phyloP scores from a whole-genome alignment of 2,888 invertebrate genomes.

The Hydriomena furcata region DNA sequence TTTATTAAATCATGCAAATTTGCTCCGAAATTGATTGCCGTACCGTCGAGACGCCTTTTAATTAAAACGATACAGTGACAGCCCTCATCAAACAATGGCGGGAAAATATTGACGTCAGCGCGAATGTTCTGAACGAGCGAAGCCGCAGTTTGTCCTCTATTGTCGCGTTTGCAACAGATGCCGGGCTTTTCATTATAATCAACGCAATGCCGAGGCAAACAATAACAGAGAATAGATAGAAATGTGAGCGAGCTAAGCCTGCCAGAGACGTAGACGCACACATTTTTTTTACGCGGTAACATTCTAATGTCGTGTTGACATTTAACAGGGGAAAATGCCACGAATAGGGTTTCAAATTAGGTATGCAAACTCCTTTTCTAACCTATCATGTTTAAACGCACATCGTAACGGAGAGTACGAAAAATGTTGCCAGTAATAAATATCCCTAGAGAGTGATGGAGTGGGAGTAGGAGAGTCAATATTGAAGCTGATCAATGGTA shows the following conservation, averaged over 20 bases:
- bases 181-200: constrained; percentile 25
- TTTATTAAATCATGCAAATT: background rate
- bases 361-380: too few species aligned
- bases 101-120: constrained; percentile 59
- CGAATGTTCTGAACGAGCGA: constrained; percentile 35
- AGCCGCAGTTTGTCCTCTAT: constrained; percentile 21
- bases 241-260: background rate
- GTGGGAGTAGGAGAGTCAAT: constrained; percentile 12
- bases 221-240: constrained; percentile 8
- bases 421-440: constrained; percentile 12
- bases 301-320: too few species aligned
- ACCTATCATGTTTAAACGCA: background rate
- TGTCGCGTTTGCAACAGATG: constrained; percentile 21
- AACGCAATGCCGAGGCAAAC: constrained; percentile 18
- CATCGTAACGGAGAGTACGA: background rate
- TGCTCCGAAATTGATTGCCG: background rate
- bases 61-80: constrained; percentile 38
- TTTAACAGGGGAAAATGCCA: background rate
- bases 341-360: too few species aligned
- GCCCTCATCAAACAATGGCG: constrained; percentile 57
- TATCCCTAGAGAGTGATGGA: constrained; percentile 9
- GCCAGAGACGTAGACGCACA: background rate
- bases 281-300: background rate
- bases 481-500: constrained; percentile 16
- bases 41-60: constrained; percentile 6